Percentiles rank a stretch among this genome's conserved stretches.
Conservation (phyloP, 1,140 invertebrate genomes). For the Polypedilum pembai region DNA sequence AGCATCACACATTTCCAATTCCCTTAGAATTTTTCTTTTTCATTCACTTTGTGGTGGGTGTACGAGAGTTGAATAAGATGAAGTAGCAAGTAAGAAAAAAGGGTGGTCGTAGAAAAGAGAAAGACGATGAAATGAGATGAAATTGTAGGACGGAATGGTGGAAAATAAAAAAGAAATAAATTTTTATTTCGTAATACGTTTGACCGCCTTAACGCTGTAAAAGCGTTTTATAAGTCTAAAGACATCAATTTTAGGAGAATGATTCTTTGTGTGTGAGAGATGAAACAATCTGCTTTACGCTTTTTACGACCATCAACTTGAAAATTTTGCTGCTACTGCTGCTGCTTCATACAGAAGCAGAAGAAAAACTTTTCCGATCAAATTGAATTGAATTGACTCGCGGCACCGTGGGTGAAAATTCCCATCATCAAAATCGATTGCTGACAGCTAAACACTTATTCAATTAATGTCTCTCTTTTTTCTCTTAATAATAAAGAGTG, state of each 20-base stretch:
- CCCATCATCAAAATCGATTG: slow-evolving; percentile 27
- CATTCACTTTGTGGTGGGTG: neutral
- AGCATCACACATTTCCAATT: slow-evolving; percentile 16
- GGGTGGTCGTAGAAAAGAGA: neutral
- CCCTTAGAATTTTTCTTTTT: neutral
- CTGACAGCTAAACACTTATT: slow-evolving; percentile 24
- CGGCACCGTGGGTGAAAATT: neutral
- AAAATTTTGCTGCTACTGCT: neutral
- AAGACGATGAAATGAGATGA: neutral
- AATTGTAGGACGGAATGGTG: neutral
- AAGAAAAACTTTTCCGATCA: slow-evolving; percentile 17
- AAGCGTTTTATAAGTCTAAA: slow-evolving; percentile 20
- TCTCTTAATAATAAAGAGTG: neutral
- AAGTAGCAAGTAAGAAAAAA: neutral
- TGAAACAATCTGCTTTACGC: slow-evolving; percentile 26
- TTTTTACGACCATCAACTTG: neutral
- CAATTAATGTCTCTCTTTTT: slow-evolving; percentile 24
- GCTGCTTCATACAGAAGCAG: neutral
- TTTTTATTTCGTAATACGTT: slow-evolving; percentile 23
- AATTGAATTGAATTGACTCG: slow-evolving; percentile 1
- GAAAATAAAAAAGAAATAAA: slow-evolving; percentile 24
- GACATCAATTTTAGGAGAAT: neutral
- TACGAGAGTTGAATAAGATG: neutral
- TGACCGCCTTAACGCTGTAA: slow-evolving; percentile 25
- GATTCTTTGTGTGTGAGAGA: neutral